A percentile compares a stretch with the other conserved stretches of the same genome.
Evolutionary conservation across 2,113 vertebrate genomes (phyloP).

Genomic region (Passerina amoena): DNA sequence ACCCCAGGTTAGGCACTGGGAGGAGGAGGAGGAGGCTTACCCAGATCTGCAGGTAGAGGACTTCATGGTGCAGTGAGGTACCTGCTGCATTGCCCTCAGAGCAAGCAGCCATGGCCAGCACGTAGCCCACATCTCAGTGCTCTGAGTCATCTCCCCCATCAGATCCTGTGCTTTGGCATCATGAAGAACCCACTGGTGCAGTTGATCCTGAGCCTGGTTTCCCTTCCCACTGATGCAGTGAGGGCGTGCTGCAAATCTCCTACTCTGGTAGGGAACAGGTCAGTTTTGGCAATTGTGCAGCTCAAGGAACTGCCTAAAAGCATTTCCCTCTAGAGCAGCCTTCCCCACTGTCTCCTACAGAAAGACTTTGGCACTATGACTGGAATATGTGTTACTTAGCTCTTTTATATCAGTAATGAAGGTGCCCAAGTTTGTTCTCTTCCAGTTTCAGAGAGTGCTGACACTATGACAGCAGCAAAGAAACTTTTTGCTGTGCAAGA

Average conservation of each 20-base stretch:
- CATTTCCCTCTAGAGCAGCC: neutral
- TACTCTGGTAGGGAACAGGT: neutral
- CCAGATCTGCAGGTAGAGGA: neutral
- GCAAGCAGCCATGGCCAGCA: neutral
- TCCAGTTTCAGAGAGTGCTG: neutral
- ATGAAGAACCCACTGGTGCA: neutral
- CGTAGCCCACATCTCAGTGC: neutral
- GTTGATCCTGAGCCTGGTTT: neutral
- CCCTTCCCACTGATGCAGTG: neutral
- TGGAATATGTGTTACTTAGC: neutral
- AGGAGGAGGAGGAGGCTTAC: neutral
- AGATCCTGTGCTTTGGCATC: neutral
- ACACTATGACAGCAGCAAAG: neutral
- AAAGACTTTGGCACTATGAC: neutral
- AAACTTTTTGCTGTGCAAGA: conserved; percentile 11
- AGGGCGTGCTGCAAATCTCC: neutral
- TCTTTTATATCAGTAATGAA: neutral
- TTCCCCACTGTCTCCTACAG: neutral
- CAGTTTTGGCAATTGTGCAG: neutral
- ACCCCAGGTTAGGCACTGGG: neutral
- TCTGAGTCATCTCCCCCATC: neutral
- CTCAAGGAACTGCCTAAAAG: neutral
- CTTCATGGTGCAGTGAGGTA: neutral
- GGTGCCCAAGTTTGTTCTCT: neutral
- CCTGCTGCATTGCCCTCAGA: neutral